Evolutionary conservation across 2,888 invertebrate species (phyloP), one percentile per base, ranked within the genome.

Genomic region (Incurvaria masculella): DNA sequence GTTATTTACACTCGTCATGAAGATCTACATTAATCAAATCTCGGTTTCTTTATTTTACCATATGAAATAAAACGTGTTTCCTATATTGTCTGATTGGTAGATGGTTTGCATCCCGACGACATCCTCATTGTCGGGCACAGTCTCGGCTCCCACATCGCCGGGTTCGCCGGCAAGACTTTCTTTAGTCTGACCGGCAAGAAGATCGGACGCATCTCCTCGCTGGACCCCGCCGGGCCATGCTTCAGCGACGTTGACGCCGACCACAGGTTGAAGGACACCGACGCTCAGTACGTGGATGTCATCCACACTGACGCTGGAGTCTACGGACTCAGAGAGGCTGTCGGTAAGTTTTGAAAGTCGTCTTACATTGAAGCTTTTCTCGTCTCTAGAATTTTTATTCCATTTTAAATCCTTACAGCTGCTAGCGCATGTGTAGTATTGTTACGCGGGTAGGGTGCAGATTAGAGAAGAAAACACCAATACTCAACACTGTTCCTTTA

Each of bases 151-250:
- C 76, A 79, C 59, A 70, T 76, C 46, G 58, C 65, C 21, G 66
- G 71, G 2, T 74, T 70, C 54, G 55, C 74, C 0, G 75, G 71
- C 21, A 70, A 75, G 54, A 55, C 55, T 2, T 68, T 69, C 57
- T 18, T 46, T 1, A 20, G 55, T 0, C 52, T 63, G n/a, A 73
- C 72, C 2, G 71, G 72, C 0, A 2, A 2, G 2, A 51, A 45
- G 14, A 10, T 20, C n/a, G 69, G 69, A 18, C 61, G 74, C 45
- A 68, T 76, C 45, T 58, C 72, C 4, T 68, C 66, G 0, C 55
- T 78, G 51, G 76, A 78, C 58, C 76, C 76, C 0, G 76, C 76
- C 1, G 76, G 76, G 0, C 76, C 76, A 0, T 75, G 76, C 63
- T 78, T 74, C 63, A 62, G 63, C 41, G 52, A 66, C 26, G 56